Evolutionary conservation across 2,797 vertebrate species (phyloP).

Genomic region (Sebastolobus altivelis): DNA sequence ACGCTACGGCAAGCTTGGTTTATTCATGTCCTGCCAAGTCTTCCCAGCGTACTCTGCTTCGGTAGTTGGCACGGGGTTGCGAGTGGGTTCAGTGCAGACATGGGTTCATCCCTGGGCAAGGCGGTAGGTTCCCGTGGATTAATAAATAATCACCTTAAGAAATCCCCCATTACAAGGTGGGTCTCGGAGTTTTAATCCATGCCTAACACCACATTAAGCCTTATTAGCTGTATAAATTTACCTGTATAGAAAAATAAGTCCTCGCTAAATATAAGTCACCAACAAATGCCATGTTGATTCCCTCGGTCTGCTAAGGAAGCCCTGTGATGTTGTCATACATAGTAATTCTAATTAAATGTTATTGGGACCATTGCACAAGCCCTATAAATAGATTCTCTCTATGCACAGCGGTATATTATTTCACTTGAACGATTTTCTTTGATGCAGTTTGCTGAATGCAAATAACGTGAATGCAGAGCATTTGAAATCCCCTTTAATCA

Average conservation of each 20-base stretch:
- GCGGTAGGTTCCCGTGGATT: slow-evolving; percentile 73
- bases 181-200: slow-evolving; percentile 62
- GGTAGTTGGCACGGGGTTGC: slow-evolving; percentile 55
- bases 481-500: slow-evolving; percentile 61
- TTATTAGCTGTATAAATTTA: slow-evolving; percentile 60
- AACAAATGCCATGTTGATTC: slow-evolving; percentile 34
- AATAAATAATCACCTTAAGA: slow-evolving; percentile 75
- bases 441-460: slow-evolving; percentile 48
- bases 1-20: slow-evolving; percentile 52
- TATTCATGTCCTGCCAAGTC: slow-evolving; percentile 79
- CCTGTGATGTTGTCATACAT: background rate
- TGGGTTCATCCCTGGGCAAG: slow-evolving; percentile 59
- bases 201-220: slow-evolving; percentile 54
- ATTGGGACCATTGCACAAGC: background rate
- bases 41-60: slow-evolving; percentile 56
- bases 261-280: slow-evolving; percentile 42
- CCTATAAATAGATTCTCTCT: slow-evolving; percentile 32
- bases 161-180: slow-evolving; percentile 61
- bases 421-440: slow-evolving; percentile 36
- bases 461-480: slow-evolving; percentile 41
- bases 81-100: slow-evolving; percentile 72
- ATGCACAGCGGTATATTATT: background rate
- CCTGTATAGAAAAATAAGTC: slow-evolving; percentile 51
- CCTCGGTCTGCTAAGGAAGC: slow-evolving; percentile 8
- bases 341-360: slow-evolving; percentile 18